phyloP scores from a whole-genome alignment of 2,113 vertebrate genomes.

The Pontoporia blainvillei region DNA sequence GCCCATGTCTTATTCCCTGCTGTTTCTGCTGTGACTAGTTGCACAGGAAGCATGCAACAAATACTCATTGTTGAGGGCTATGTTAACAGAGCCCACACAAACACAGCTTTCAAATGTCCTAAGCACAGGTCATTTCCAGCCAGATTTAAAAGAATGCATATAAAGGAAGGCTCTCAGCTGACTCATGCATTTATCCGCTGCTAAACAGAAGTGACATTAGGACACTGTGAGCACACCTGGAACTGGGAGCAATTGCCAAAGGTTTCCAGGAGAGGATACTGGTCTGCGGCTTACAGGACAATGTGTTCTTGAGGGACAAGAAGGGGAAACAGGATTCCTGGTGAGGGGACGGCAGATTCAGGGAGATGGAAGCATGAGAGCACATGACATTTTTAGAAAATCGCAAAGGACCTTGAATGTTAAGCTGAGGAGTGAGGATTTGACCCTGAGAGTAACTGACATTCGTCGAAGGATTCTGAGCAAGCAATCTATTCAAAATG shows the following conservation, averaged over 20 bases:
- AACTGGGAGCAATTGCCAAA: not conserved
- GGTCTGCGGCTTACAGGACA: not conserved
- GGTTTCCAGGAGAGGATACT: not conserved
- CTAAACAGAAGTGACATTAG: not conserved
- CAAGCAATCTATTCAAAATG: not conserved
- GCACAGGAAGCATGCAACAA: not conserved
- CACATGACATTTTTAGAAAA: not conserved
- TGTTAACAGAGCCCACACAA: not conserved
- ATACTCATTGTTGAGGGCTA: not conserved
- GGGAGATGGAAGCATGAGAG: not conserved
- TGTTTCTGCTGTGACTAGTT: not conserved
- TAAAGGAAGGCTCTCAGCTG: not conserved
- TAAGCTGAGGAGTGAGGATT: not conserved
- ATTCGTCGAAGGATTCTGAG: not conserved
- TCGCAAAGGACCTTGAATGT: not conserved
- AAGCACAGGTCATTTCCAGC: not conserved
- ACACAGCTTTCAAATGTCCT: not conserved
- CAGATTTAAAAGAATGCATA: rapidly evolving
- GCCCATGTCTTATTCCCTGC: not conserved
- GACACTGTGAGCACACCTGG: not conserved
- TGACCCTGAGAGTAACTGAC: not conserved
- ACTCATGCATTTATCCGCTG: rapidly evolving
- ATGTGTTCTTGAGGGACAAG: not conserved
- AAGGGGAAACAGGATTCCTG: not conserved
- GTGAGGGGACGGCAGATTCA: not conserved